Conservation (phyloP, 1,140 invertebrate species). For the Paraescarpia echinospica region DNA sequence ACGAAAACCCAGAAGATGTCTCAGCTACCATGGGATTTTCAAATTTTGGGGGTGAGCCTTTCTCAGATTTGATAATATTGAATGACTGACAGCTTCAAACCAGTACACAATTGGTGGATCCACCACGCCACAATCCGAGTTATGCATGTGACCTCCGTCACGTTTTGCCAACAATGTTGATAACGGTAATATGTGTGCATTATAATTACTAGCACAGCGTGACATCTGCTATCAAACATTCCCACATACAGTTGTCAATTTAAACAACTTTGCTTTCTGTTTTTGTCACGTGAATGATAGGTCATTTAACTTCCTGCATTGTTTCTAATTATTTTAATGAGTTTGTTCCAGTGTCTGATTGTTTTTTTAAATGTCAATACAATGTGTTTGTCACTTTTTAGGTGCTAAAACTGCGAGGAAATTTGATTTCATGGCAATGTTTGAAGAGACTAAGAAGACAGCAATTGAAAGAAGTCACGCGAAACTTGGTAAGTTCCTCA, state of each 20-base stretch:
- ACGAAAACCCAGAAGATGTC: background rate
- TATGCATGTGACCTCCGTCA: no score
- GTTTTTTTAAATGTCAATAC: background rate
- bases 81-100: conserved; percentile 3
- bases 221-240: no score
- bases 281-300: no score
- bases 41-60: background rate
- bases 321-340: background rate
- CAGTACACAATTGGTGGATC: background rate
- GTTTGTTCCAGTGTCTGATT: background rate
- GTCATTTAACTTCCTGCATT: background rate
- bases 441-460: conserved; percentile 54
- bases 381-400: background rate
- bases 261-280: no score
- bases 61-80: background rate
- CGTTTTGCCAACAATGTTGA: no score
- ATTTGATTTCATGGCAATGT: conserved; percentile 59
- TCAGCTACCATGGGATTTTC: background rate
- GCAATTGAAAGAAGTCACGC: conserved; percentile 49
- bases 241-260: no score
- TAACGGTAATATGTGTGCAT: no score
- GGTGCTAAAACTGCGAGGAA: conserved; percentile 52
- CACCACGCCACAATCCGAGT: no score
- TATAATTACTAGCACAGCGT: no score
- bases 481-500: conserved; percentile 28